Evolutionary conservation across 2,113 vertebrate species (phyloP).

Genomic region (Cyphomyrus discorhynchus): DNA sequence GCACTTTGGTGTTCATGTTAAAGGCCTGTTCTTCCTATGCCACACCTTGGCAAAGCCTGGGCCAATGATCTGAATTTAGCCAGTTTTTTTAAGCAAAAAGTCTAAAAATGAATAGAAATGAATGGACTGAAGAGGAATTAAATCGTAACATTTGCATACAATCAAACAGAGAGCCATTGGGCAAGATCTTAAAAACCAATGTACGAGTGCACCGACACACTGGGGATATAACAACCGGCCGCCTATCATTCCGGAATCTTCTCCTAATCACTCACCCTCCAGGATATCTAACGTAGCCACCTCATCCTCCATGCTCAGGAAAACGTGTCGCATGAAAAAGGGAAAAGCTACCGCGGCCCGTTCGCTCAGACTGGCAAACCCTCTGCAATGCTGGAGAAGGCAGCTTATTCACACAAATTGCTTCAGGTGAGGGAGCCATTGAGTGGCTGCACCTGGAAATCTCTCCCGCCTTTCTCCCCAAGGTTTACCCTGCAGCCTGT

Average conservation of each 20-base stretch:
- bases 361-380: background rate
- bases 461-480: slow-evolving; percentile 17
- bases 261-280: slow-evolving; percentile 15
- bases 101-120: background rate
- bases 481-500: background rate
- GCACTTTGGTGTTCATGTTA: background rate
- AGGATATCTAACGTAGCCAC: background rate
- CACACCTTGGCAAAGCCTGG: background rate
- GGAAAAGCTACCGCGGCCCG: background rate
- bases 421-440: slow-evolving; percentile 47
- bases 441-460: slow-evolving; percentile 44
- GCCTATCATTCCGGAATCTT: background rate
- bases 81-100: background rate
- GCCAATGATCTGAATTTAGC: background rate
- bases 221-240: background rate
- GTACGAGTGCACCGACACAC: background rate
- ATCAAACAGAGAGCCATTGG: background rate
- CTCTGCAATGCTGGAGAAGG: background rate
- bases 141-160: background rate
- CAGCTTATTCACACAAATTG: slow-evolving; percentile 30
- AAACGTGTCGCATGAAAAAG: background rate
- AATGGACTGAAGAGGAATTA: background rate
- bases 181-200: background rate
- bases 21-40: too few species aligned
- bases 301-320: slow-evolving; percentile 13